Conservation (phyloP, 1,140 invertebrate species). For the Ericerus pela region DNA sequence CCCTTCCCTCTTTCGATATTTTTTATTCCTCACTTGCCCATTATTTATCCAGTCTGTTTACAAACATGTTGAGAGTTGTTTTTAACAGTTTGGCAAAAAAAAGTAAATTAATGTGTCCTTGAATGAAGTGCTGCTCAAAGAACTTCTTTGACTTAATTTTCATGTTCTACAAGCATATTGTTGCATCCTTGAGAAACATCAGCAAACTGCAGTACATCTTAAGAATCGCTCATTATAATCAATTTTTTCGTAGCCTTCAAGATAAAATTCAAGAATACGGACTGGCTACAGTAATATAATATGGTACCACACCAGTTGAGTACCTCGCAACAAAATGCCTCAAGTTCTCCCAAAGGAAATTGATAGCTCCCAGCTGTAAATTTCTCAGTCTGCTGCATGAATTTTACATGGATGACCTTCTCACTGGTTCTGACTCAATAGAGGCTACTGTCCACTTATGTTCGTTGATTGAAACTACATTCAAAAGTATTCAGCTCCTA, state of each 20-base stretch:
- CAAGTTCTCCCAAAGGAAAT: constrained; percentile 16
- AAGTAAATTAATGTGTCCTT: constrained; percentile 21
- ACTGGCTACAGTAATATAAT: constrained; percentile 27
- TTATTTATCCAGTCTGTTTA: not conserved
- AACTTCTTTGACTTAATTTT: constrained; percentile 22
- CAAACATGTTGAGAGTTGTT: constrained; percentile 28
- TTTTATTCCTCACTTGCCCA: constrained; percentile 16
- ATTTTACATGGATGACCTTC: constrained; percentile 24
- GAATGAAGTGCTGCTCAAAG: constrained; percentile 27
- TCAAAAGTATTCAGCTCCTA: too few relatives aligned
- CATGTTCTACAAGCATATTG: constrained; percentile 23
- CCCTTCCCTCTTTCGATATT: too few relatives aligned
- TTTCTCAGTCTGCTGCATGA: constrained; percentile 22
- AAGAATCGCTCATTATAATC: constrained; percentile 26
- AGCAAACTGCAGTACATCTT: constrained; percentile 26
- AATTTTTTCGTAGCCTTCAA: constrained; percentile 27
- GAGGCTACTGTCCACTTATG: constrained; percentile 19
- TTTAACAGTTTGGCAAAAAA: constrained; percentile 27
- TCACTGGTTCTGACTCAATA: constrained; percentile 17
- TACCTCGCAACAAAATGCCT: constrained; percentile 18
- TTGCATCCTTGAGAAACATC: constrained; percentile 28
- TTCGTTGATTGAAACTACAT: too few relatives aligned
- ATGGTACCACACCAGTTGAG: not conserved
- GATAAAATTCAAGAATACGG: constrained; percentile 23
- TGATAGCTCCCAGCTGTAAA: too few relatives aligned